Conservation (phyloP, 2,797 vertebrate species). For the Aythya fuligula region DNA sequence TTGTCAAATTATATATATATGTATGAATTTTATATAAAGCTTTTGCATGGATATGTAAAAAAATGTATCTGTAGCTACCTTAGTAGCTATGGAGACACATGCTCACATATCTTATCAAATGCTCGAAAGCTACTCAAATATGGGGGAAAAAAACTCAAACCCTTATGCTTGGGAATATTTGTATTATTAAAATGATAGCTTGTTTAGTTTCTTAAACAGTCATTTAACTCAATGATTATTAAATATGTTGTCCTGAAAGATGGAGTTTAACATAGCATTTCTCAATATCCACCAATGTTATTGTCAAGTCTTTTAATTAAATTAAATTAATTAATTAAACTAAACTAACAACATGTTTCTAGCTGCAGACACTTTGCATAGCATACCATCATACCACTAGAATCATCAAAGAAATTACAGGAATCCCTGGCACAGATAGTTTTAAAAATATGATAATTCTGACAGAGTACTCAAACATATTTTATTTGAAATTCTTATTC, state of each 20-base stretch:
- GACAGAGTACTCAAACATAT: background rate
- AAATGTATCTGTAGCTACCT: background rate
- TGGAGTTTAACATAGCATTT: background rate
- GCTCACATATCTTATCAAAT: background rate
- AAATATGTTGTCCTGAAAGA: background rate
- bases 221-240: background rate
- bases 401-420: background rate
- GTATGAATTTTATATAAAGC: background rate
- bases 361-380: background rate
- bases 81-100: background rate
- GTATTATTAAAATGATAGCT: background rate
- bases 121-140: background rate
- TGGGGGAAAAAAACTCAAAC: background rate
- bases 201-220: conserved; percentile 19
- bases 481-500: background rate
- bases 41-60: background rate
- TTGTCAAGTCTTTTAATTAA: background rate
- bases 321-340: background rate
- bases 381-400: background rate
- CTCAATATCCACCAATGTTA: background rate
- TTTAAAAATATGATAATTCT: background rate
- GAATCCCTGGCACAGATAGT: background rate
- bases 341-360: background rate
- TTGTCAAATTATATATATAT: background rate
- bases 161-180: background rate